Evolutionary conservation across 2,113 vertebrate genomes (phyloP), one percentile per base, ranked within the genome.

Genomic region (Eclectus roratus): DNA sequence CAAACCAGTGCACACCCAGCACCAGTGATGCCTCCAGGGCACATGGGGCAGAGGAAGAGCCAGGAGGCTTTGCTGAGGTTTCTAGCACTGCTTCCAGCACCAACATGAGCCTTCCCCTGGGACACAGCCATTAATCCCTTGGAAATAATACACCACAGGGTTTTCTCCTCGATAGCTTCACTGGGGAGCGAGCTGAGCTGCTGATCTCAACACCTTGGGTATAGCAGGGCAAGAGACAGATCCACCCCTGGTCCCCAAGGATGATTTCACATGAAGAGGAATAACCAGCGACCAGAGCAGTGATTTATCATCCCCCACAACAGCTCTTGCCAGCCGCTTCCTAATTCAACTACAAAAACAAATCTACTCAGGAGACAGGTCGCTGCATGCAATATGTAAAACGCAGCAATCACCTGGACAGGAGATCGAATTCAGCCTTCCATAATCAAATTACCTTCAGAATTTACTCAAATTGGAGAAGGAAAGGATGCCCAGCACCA

Each of bases 261-360:
- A 61, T 68, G 80, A 64, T 82, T 95, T 74, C 92, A 70, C 88
- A 79, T 1, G 8, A 58, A 89, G 78, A 55, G 89, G 85, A 93
- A 80, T 37, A 96, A 82, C 65, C 65, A 52, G 37, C 2, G 2
- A 77, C 23, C 14, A 8, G 49, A 74, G 72, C 68, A 43, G 52
- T 0, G 0, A 93, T 96, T 94, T 64, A 82, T 97, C 95, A 96
- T 53, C 77, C 58, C 82, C 58, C 9, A 5, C 58, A 49, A 66
- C 0, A 6, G 87, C 87, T 85, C 41, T 74, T 33, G 58, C 91
- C 90, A 88, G 86, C 79, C 70, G 74, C 90, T 79, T 83, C 83
- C 88, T 94, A 96, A 96, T 91, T 85, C 90, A 95, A 65, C 92
- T 81, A 96, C 85, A 85, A 76, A 94, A 94, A 35, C 90, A 89